Evolutionary conservation across 2,888 invertebrate genomes (phyloP), one percentile per base, ranked within the genome.

Genomic region (Drosophila paramelanica): DNA sequence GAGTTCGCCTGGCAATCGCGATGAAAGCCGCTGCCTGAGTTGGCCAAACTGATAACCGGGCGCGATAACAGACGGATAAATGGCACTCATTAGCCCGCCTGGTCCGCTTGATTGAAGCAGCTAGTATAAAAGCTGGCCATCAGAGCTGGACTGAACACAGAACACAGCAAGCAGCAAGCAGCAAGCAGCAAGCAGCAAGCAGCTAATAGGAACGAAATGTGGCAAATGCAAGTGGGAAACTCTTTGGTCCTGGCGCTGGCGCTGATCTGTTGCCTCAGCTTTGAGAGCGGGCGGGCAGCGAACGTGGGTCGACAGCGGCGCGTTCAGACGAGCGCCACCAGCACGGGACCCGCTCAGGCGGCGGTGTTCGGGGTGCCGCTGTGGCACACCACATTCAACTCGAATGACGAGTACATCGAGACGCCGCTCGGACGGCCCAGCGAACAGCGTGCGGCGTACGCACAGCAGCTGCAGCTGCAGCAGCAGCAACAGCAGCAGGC

Each of bases 61-160:
- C 2, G 20, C 70, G 85, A 85, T 81, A 81, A 83, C 25, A 38
- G 49, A 0, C 50, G 65, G 69, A 81, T 77, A 81, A 87, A 83
- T 74, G 79, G 38, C 23, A 53, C 67, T 87, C 82, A 83, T 83
- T 83, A 83, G 85, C 66, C 17, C 11, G 53, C 8, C 3, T 33
- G 14, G 17, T n/a, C 14, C 50, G 39, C 23, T 51, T 4, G 23
- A 23, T 23, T 23, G 4, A 23, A 23, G 38, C 39, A 46, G 38
- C 20, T 13, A 14, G 33, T 76, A 77, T 77, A 67, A 59, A 79
- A 77, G 46, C 41, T 50, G 11, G 33, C 8, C 11, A 7, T 5
- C 13, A 6, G 36, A 42, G 2, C 46, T 6, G 4, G 39, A n/a
- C 13, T 8, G 8, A 51, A 20, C 76, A 73, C 33, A 69, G 42